Conservation (phyloP, 2,113 vertebrate species). For the Ameiurus melas region DNA sequence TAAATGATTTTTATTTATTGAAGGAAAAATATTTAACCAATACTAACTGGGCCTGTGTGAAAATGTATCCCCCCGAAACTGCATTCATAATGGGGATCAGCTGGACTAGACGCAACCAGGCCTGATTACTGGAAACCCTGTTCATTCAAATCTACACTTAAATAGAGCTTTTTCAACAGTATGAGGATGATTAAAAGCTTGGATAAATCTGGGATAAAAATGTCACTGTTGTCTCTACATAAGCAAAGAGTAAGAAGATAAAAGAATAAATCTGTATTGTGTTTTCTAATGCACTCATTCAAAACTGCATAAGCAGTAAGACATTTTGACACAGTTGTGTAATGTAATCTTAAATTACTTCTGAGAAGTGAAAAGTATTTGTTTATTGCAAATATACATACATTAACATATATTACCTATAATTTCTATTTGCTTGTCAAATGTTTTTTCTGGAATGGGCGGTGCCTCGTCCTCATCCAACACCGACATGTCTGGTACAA, state of each 20-base stretch:
- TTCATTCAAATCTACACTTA: no score
- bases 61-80: no score
- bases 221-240: neutral
- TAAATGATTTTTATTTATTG: no score
- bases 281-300: neutral
- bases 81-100: no score
- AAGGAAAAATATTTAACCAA: no score
- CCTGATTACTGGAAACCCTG: no score
- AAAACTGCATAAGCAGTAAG: neutral
- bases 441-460: conserved; percentile 41
- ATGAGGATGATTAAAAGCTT: neutral
- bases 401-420: neutral
- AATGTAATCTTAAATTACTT: neutral
- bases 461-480: conserved; percentile 15
- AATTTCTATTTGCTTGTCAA: conserved; percentile 1
- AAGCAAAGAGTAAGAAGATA: neutral
- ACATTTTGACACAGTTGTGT: neutral
- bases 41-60: no score
- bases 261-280: neutral
- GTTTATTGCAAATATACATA: neutral
- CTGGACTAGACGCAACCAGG: no score
- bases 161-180: no score
- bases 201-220: neutral
- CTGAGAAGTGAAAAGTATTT: neutral
- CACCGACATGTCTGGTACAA: neutral